Conservation (phyloP, 2,888 invertebrate genomes). For the Lycaena phlaeas region DNA sequence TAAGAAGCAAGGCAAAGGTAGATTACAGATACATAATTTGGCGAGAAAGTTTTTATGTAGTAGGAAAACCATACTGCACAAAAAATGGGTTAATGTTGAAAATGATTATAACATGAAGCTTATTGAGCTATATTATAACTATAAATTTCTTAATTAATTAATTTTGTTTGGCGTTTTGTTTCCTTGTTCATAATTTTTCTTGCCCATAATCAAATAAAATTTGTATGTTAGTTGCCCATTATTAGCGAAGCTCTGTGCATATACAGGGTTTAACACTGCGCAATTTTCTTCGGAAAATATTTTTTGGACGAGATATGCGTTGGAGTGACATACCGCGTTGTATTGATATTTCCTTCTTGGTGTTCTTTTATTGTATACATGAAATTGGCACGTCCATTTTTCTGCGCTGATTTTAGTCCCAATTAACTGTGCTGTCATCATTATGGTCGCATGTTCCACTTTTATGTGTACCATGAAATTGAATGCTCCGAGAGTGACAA, state of each 20-base stretch:
- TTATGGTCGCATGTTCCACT: slow-evolving; percentile 28
- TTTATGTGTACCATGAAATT: slow-evolving; percentile 41
- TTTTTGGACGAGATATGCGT: slow-evolving; percentile 23
- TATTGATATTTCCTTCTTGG: slow-evolving; percentile 37
- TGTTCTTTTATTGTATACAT: slow-evolving; percentile 44
- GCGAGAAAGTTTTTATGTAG: too few relatives aligned
- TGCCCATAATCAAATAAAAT: slow-evolving; percentile 27
- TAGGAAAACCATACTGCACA: too few relatives aligned
- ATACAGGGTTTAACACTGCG: slow-evolving; percentile 29
- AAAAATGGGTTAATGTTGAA: too few relatives aligned
- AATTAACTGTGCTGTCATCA: slow-evolving; percentile 37
- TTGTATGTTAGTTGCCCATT: slow-evolving; percentile 28
- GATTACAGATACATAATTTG: too few relatives aligned
- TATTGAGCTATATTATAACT: too few relatives aligned
- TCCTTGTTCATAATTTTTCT: background rate
- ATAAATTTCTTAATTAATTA: too few relatives aligned
- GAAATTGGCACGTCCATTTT: slow-evolving; percentile 51
- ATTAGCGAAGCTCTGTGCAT: slow-evolving; percentile 24
- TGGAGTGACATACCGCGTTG: slow-evolving; percentile 31
- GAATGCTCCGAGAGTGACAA: slow-evolving; percentile 30
- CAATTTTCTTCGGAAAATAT: slow-evolving; percentile 31
- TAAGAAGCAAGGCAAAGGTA: too few relatives aligned
- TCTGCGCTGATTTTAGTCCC: slow-evolving; percentile 38
- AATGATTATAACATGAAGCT: too few relatives aligned
- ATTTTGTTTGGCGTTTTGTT: too few relatives aligned